Conservation (phyloP, 2,888 invertebrate species). For the Incurvaria masculella region DNA sequence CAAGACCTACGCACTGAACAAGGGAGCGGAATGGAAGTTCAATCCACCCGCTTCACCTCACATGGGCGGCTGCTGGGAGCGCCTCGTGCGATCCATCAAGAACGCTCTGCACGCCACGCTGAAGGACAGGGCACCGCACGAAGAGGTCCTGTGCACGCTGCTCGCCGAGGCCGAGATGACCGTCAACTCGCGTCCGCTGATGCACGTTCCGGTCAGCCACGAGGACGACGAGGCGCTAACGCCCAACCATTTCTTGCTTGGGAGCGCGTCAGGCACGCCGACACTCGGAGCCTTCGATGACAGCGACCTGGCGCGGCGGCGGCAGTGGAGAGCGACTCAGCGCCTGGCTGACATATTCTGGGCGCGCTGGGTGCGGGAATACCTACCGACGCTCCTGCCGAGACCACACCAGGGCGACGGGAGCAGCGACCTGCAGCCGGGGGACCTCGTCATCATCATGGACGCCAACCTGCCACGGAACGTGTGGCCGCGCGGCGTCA, state of each 20-base stretch:
- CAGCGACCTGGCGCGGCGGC: constrained; percentile 8
- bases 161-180: constrained; percentile 13
- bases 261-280: constrained; percentile 11
- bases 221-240: constrained; percentile 19
- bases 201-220: constrained; percentile 9
- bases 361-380: constrained; percentile 18
- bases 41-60: not conserved
- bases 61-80: not conserved
- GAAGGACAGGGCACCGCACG: constrained; percentile 1
- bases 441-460: constrained; percentile 1
- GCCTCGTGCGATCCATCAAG: not conserved
- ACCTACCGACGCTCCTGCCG: constrained; percentile 16
- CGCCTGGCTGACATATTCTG: constrained; percentile 14
- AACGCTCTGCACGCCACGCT: not conserved
- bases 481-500: not conserved
- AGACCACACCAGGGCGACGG: not conserved
- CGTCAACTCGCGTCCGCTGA: constrained; percentile 11
- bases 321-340: constrained; percentile 3
- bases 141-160: constrained; percentile 12
- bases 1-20: not conserved
- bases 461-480: not conserved
- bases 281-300: constrained; percentile 12
- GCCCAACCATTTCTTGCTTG: constrained; percentile 20
- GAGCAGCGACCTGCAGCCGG: not conserved
- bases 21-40: not conserved